phyloP scores from a whole-genome alignment of 1,140 invertebrate genomes.

The Sipha flava region DNA sequence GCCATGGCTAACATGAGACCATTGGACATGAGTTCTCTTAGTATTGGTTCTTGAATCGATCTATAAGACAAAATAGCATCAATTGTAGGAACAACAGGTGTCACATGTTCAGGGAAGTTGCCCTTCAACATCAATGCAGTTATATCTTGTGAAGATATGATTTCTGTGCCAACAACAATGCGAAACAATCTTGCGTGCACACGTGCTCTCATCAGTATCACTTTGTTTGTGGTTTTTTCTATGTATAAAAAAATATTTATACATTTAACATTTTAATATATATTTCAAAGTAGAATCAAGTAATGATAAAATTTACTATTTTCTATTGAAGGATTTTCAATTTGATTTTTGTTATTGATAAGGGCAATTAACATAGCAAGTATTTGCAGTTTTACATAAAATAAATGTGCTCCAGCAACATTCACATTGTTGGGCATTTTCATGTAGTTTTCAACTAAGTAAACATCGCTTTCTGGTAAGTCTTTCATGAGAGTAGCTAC shows the following conservation, averaged over 20 bases:
- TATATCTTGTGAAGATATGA: slow-evolving; percentile 18
- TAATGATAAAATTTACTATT: background rate
- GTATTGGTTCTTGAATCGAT: background rate
- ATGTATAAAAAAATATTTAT: background rate
- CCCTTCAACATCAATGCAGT: slow-evolving; percentile 22
- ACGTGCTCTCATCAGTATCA: background rate
- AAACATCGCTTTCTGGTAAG: slow-evolving; percentile 12
- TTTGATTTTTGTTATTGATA: background rate
- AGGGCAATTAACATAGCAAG: slow-evolving; percentile 19
- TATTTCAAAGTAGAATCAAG: background rate
- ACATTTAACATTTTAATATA: background rate
- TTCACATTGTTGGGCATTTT: slow-evolving; percentile 20
- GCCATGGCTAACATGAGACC: slow-evolving; percentile 5
- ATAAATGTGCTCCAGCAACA: slow-evolving; percentile 10
- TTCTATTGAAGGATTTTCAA: background rate
- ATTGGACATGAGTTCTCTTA: slow-evolving; percentile 18
- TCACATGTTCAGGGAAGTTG: background rate
- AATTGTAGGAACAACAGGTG: background rate
- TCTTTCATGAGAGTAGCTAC: background rate
- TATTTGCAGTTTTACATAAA: slow-evolving; percentile 8
- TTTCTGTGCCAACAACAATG: slow-evolving; percentile 25
- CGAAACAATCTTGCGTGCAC: slow-evolving; percentile 7
- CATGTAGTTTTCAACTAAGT: slow-evolving; percentile 1
- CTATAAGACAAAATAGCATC: background rate
- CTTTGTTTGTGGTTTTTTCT: background rate